Conservation (phyloP, 2,888 invertebrate species). For the Peribatodes rhomboidaria region DNA sequence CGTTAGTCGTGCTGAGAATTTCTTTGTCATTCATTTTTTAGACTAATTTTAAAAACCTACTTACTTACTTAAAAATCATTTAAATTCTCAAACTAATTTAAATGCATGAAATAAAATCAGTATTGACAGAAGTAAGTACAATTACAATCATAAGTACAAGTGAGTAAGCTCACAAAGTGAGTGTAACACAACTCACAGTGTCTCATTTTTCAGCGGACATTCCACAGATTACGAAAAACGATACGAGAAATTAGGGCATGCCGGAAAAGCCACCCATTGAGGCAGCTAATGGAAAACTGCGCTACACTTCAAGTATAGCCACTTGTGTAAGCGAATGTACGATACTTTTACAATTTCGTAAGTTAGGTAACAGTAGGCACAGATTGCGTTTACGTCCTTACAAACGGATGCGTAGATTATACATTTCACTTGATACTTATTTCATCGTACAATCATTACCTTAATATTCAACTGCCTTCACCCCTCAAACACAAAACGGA, state of each 20-base stretch:
- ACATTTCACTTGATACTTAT: background rate
- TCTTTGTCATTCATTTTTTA: no score
- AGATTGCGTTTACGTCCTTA: background rate
- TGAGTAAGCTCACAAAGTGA: no score
- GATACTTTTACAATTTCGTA: conserved; percentile 7
- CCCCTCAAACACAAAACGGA: conserved; percentile 55
- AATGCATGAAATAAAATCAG: no score
- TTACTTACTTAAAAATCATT: no score
- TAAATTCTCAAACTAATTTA: no score
- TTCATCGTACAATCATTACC: conserved; percentile 55
- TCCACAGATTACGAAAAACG: conserved; percentile 19
- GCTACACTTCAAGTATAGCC: conserved; percentile 17
- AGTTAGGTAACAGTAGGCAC: conserved; percentile 7
- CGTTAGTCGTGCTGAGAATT: no score
- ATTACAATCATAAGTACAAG: conserved; percentile 11
- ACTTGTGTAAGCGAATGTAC: background rate
- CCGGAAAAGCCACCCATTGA: conserved; percentile 31
- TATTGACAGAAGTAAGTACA: no score
- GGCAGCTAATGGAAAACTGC: conserved; percentile 31
- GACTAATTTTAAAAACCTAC: no score
- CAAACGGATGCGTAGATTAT: background rate
- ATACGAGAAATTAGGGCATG: conserved; percentile 28
- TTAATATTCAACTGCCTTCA: conserved; percentile 61
- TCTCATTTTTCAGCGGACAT: conserved; percentile 10
- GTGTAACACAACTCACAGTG: background rate